Conservation (phyloP, 2,888 invertebrate genomes). For the Oscheius sp. region DNA sequence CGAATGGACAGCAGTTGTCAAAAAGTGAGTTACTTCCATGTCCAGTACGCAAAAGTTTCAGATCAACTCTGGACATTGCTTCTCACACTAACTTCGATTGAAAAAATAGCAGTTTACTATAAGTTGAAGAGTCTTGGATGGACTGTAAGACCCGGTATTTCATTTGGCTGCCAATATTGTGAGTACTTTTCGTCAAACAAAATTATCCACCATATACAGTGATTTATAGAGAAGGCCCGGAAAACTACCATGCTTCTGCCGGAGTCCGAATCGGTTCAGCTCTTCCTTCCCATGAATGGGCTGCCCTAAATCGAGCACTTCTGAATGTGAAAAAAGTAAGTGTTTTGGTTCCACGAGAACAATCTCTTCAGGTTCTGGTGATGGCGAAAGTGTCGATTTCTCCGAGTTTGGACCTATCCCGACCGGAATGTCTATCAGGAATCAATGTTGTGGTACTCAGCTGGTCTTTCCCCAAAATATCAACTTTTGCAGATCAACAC, state of each 20-base stretch:
- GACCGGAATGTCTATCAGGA: not conserved
- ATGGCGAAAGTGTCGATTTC: conserved; percentile 14
- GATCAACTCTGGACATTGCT: conserved; percentile 28
- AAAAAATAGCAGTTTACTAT: conserved; percentile 41
- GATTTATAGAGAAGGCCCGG: conserved; percentile 33
- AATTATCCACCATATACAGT: conserved; percentile 8
- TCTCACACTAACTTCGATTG: not conserved
- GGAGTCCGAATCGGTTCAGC: conserved; percentile 12
- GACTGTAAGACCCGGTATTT: conserved; percentile 48
- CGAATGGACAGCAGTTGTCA: not conserved
- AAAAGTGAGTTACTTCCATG: not conserved
- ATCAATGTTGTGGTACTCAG: conserved; percentile 5
- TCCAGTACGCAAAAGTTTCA: not conserved
- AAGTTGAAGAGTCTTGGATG: conserved; percentile 51
- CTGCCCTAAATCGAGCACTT: conserved; percentile 32
- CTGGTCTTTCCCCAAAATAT: not conserved
- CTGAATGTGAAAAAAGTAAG: conserved; percentile 34
- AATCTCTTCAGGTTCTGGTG: not conserved
- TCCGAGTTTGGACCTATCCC: not conserved
- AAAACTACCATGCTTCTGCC: conserved; percentile 35
- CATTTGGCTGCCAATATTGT: conserved; percentile 59
- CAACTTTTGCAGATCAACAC: conserved; percentile 7
- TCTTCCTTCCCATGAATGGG: not conserved
- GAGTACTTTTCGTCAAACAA: not conserved
- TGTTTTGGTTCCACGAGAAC: not conserved